phyloP scores from a whole-genome alignment of 2,888 invertebrate genomes.

The Trichacis sp. region DNA sequence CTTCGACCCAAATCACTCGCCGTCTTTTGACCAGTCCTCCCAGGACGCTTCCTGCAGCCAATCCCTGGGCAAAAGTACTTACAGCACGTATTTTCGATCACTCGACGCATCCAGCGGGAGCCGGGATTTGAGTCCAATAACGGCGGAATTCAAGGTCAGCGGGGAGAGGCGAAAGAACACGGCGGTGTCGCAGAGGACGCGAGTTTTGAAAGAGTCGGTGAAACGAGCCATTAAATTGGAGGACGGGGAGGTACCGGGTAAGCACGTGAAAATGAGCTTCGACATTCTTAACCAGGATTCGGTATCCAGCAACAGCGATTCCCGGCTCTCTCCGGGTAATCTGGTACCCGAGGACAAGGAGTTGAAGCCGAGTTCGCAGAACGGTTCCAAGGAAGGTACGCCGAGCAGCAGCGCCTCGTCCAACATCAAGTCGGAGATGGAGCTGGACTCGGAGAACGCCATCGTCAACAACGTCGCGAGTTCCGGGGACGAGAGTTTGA shows the following conservation, averaged over 20 bases:
- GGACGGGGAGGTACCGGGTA: conserved; percentile 44
- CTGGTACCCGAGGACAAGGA: conserved; percentile 44
- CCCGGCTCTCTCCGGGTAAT: conserved; percentile 50
- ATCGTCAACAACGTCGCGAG: conserved; percentile 61
- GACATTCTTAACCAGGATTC: conserved; percentile 64
- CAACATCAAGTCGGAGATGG: conserved; percentile 55
- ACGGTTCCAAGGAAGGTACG: conserved; percentile 62
- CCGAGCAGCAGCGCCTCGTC: conserved; percentile 53
- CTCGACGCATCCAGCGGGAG: conserved; percentile 68
- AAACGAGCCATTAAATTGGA: conserved; percentile 45
- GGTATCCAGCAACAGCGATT: conserved; percentile 59
- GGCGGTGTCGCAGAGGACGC: conserved; percentile 41
- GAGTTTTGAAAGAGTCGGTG: conserved; percentile 45
- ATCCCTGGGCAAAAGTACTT: conserved; percentile 56
- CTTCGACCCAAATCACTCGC: conserved; percentile 80
- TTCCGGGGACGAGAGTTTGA: conserved; percentile 61
- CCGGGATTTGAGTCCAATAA: conserved; percentile 69
- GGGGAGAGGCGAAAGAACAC: conserved; percentile 59
- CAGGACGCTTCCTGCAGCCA: conserved; percentile 70
- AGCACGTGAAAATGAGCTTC: conserved; percentile 51
- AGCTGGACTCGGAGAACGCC: conserved; percentile 59
- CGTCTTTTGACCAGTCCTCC: conserved; percentile 73
- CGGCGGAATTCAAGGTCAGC: conserved; percentile 59
- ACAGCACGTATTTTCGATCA: conserved; percentile 63
- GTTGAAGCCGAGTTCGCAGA: conserved; percentile 50